These are phyloP conservation scores for Trichopria drosophilae DNA, from an alignment of 2,888 invertebrate genomes.

Conservation along the genomic window DNA sequence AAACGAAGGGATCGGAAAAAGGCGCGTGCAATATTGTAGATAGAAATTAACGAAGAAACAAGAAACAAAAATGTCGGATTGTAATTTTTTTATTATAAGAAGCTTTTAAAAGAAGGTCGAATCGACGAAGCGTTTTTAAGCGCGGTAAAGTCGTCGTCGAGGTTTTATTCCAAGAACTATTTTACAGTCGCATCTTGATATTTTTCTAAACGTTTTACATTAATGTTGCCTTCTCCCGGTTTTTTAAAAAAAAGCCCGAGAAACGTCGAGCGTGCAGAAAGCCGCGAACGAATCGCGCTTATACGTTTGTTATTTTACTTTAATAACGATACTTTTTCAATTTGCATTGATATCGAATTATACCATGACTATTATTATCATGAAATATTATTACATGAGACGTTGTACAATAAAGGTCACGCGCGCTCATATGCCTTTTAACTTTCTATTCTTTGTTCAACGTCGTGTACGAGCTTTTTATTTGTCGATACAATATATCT, in stretches of 20 bases:
- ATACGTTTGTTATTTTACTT: slow-evolving; percentile 21
- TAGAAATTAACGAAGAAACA: too few relatives aligned
- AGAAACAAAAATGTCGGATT: too few relatives aligned
- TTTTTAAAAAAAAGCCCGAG: not conserved
- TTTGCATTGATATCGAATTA: slow-evolving; percentile 26
- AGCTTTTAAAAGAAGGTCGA: too few relatives aligned
- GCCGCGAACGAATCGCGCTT: slow-evolving; percentile 21
- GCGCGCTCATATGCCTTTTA: slow-evolving; percentile 26
- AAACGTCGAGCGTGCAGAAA: too few relatives aligned
- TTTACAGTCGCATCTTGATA: not conserved
- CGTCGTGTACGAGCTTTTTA: slow-evolving; percentile 28
- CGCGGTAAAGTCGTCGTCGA: too few relatives aligned
- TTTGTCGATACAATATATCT: slow-evolving; percentile 32
- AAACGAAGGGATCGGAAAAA: too few relatives aligned
- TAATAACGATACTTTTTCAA: slow-evolving; percentile 17
- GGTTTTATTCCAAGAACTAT: too few relatives aligned
- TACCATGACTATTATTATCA: slow-evolving; percentile 21
- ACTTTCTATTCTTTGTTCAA: slow-evolving; percentile 12
- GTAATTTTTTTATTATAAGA: too few relatives aligned
- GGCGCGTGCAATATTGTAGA: too few relatives aligned
- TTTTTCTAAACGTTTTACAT: not conserved
- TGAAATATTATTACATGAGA: slow-evolving; percentile 24
- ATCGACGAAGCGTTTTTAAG: too few relatives aligned
- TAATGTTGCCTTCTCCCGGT: slow-evolving; percentile 2
- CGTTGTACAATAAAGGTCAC: slow-evolving; percentile 32